Base-by-base conservation (phyloP, 2,797 vertebrate species). In the Tokudaia muenninki region DNA sequence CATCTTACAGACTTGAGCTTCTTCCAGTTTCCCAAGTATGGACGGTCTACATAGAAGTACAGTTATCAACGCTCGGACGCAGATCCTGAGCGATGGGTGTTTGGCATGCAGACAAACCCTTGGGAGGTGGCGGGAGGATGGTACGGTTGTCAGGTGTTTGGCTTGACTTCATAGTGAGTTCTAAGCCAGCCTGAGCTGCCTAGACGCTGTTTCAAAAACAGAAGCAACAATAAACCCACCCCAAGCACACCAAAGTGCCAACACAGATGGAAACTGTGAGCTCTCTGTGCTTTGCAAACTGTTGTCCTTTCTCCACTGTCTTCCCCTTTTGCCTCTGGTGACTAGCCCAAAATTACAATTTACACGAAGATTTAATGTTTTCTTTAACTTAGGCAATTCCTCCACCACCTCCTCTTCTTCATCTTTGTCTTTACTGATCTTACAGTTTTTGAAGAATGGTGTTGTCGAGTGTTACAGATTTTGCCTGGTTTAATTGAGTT, bases 401-500 rank as follows among this genome's bases (percentile, higher is more conserved):
- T 67, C 22, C 13, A 0, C 55, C 22, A 24, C 59, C 22, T n/a
- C 26, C 3, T 26, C 13, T 3, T 31, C 50, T 31, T 41, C 5
- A 1, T 41, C 24, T 9, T 87, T 67, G 31, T 19, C 47, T 74
- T 81, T 89, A 80, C 78, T 31, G 6, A 0, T 34, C n/a, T 90
- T 79, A 57, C 1, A 41, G 6, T 72, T 81, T 97, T 92, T 94
- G 63, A 90, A 92, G 91, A 70, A 13, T 52, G 65, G 13, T 82
- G 90, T 84, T 96, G 10, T 86, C 22, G 41, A 87, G 5, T 88
- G 74, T 87, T 67, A 34, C 63, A 65, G 80, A 4, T 37, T 96
- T 94, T 72, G 14, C 19, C 74, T 87, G 94, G 67, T 81, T 89
- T 92, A 52, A 79, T 70, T 82, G 84, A 79, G 79, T 80, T 91